Base-by-base conservation (phyloP, 2,888 invertebrate genomes). In the Volucella zonaria region DNA sequence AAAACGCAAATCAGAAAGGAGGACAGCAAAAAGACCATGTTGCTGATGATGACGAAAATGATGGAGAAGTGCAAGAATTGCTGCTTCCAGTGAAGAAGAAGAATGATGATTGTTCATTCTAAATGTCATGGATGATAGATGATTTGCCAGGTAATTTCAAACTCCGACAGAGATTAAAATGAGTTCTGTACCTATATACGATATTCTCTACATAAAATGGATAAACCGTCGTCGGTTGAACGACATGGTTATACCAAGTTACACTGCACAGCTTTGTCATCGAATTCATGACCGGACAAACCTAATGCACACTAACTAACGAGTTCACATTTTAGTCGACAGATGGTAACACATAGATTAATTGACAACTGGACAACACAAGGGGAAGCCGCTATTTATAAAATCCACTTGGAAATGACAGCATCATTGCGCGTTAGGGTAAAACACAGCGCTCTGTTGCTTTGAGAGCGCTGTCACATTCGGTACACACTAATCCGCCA, bases 331-430 rank as follows among this genome's bases (percentile, higher is more conserved):
- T 85, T 85, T 74, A 68, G 73, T 58, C 81, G 81, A 85, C 85
- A 85, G 85, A 85, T 85, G 85, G 85, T 85, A 77, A 81, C 85
- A 81, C 85, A 73, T 76, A 85, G 85, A 85, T 85, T 81, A 85
- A 85, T 85, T 85, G 85, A 81, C 85, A 81, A 73, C 85, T 81
- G 67, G 76, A 81, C 81, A 80, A 77, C 79, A 59, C 76, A 76
- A 76, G 61, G 67, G 54, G 76, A 59, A 47, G 18, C 59, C 73
- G 70, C 70, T 70, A 75, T 71, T 67, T 75, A 54, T 49, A 76
- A 75, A 70, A 71, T 83, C 64, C 70, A 81, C 81, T 85, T 73
- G 51, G 62, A 62, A 81, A 73, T 81, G 83, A 79, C 79, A 73
- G 73, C 45, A 68, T 81, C 12, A 6, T 31, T 31, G 59, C 70